Conservation (phyloP, 2,888 invertebrate genomes). For the Acanthosepion esculentum region DNA sequence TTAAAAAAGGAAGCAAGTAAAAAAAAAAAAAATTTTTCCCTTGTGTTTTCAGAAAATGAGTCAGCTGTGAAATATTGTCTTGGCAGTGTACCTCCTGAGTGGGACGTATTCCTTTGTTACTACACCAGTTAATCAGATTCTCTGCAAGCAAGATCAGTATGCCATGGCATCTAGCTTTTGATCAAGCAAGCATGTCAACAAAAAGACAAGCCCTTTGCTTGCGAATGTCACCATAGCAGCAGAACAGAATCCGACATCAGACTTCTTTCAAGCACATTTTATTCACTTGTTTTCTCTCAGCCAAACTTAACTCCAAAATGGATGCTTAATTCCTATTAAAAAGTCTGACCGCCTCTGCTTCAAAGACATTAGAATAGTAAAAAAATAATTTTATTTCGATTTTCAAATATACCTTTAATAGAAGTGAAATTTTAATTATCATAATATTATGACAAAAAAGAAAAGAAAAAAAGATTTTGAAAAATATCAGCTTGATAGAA, state of each 20-base stretch:
- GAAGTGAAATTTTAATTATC: no score
- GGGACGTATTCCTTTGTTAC: background rate
- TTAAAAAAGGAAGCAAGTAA: background rate
- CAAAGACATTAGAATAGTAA: no score
- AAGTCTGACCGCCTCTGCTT: no score
- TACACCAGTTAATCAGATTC: background rate
- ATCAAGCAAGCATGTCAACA: background rate
- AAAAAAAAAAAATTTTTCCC: background rate
- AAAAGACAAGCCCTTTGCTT: background rate
- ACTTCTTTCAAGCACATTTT: background rate
- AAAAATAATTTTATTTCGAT: no score
- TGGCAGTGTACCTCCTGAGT: background rate
- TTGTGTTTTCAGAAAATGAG: background rate
- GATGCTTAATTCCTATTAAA: no score
- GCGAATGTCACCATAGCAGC: background rate
- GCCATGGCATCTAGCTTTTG: background rate
- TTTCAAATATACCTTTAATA: no score
- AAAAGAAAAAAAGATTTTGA: no score
- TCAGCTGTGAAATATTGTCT: background rate
- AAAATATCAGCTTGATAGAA: no score
- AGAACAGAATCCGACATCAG: background rate
- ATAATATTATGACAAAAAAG: no score
- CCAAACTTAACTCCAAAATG: no score
- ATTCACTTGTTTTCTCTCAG: background rate
- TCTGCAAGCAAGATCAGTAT: background rate